phyloP scores from a whole-genome alignment of 2,113 vertebrate species.

The zebrafish (Danio rerio) region DNA sequence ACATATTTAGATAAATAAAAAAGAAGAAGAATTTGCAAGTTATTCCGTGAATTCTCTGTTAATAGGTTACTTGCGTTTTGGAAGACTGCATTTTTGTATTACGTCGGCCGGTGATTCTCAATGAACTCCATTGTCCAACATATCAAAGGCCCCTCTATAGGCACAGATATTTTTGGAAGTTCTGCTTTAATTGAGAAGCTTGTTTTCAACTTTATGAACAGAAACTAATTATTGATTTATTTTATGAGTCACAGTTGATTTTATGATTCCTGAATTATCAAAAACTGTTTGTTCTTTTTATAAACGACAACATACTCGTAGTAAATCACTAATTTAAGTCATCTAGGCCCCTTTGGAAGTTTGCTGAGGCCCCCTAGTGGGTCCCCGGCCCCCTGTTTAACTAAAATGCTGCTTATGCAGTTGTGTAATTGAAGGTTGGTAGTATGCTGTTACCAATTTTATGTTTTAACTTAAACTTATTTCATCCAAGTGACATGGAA shows the following conservation, averaged over 20 bases:
- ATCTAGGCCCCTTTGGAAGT: background rate
- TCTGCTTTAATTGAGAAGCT: too few relatives aligned
- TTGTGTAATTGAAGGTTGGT: background rate
- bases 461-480: background rate
- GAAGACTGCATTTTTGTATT: background rate
- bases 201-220: background rate
- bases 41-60: too few relatives aligned
- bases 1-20: background rate
- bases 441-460: background rate
- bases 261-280: background rate
- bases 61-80: too few relatives aligned
- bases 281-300: background rate
- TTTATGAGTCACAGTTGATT: background rate
- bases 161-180: too few relatives aligned
- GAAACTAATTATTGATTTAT: background rate
- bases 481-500: too few relatives aligned
- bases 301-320: background rate
- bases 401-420: background rate
- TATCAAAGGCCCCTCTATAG: too few relatives aligned
- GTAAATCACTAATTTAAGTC: background rate
- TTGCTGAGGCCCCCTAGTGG: conserved; percentile 3
- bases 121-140: too few relatives aligned
- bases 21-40: background rate
- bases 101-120: background rate
- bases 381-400: background rate